phyloP scores from a whole-genome alignment of 2,113 vertebrate species.

The Callocephalon fimbriatum region DNA sequence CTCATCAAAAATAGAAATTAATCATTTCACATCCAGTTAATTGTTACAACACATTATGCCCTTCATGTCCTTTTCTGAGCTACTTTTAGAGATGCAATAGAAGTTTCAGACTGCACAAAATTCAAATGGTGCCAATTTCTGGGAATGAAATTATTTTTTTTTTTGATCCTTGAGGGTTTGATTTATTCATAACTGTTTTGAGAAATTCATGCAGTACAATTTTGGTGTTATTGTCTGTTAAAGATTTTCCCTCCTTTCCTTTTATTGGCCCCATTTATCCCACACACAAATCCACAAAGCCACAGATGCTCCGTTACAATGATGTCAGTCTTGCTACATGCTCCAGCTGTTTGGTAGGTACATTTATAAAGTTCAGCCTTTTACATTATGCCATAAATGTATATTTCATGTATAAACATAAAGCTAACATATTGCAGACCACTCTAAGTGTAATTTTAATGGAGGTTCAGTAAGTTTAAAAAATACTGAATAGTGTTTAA shows the following conservation, averaged over 20 bases:
- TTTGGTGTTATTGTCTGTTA: conserved; percentile 52
- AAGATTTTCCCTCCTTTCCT: conserved; percentile 71
- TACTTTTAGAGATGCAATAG: neutral
- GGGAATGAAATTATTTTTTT: conserved; percentile 28
- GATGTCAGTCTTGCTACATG: conserved; percentile 76
- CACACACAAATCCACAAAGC: conserved; percentile 74
- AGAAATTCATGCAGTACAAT: conserved; percentile 57
- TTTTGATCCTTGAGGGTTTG: neutral
- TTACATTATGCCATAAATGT: conserved; percentile 78
- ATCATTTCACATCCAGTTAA: neutral
- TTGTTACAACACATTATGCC: neutral
- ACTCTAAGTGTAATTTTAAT: conserved; percentile 79
- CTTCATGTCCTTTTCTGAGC: neutral
- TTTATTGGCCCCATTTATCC: conserved; percentile 74
- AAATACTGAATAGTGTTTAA: conserved; percentile 78
- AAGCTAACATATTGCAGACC: conserved; percentile 80
- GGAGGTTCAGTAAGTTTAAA: conserved; percentile 78
- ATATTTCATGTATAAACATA: conserved; percentile 73
- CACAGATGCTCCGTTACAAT: conserved; percentile 69
- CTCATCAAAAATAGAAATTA: neutral
- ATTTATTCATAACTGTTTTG: conserved; percentile 69
- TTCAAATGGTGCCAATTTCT: conserved; percentile 50
- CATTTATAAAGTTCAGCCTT: conserved; percentile 79
- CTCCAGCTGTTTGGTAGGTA: conserved; percentile 80
- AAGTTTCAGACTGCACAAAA: neutral